These are phyloP conservation scores for Willowsia nigromaculata DNA, from an alignment of 2,888 invertebrate genomes.

Conservation along the genomic window DNA sequence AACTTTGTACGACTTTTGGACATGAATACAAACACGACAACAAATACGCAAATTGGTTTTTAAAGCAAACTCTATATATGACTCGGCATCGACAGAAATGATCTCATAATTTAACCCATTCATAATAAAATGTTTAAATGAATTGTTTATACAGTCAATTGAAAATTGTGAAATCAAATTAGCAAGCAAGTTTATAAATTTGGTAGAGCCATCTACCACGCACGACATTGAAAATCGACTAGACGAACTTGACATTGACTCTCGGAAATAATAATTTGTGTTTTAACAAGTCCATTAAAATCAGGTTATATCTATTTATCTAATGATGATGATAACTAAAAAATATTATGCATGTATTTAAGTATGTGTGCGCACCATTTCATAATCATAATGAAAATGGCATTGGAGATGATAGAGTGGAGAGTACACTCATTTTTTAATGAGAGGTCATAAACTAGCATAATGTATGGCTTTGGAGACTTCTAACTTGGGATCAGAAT, in stretches of 20 bases:
- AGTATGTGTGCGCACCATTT: neutral
- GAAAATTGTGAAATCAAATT: constrained; percentile 1
- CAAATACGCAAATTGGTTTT: neutral
- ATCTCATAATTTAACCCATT: neutral
- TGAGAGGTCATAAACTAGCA: constrained; percentile 21
- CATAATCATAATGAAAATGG: constrained; percentile 34
- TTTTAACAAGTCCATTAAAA: constrained; percentile 55
- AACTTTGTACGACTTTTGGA: neutral
- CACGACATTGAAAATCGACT: constrained; percentile 34
- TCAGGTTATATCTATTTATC: neutral
- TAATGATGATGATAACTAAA: neutral
- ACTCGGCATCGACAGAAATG: neutral
- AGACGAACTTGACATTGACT: constrained; percentile 61
- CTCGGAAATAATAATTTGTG: constrained; percentile 10
- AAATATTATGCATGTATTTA: neutral
- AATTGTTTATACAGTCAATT: neutral
- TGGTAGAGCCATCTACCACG: neutral
- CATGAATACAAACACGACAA: neutral
- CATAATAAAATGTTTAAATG: neutral
- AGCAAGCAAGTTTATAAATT: neutral
- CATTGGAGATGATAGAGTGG: constrained; percentile 37
- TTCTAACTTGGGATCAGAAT: neutral
- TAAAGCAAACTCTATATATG: neutral
- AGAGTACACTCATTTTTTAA: constrained; percentile 24
- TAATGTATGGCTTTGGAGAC: neutral